phyloP scores from a whole-genome alignment of 2,797 vertebrate genomes.

The Ispidina lecontei region DNA sequence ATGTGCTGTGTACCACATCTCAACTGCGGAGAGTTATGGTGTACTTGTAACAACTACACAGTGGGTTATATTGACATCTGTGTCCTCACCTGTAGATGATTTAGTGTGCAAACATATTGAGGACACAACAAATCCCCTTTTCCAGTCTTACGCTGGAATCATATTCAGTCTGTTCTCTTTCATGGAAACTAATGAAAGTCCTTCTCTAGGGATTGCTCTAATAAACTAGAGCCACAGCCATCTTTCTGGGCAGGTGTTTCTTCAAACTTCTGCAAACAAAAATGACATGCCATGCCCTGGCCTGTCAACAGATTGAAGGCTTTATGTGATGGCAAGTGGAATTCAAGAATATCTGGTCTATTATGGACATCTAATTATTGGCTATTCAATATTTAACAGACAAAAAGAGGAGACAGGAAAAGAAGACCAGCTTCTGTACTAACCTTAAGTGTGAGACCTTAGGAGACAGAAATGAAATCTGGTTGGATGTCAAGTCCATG shows the following conservation, averaged over 20 bases:
- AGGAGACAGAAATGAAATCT: not conserved
- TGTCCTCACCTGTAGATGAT: not conserved
- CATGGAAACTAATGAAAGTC: not conserved
- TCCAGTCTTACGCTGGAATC: not conserved
- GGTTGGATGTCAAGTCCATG: not conserved
- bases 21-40: not conserved
- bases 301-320: not conserved
- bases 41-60: not conserved
- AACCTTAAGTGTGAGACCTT: not conserved
- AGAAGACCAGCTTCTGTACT: not conserved
- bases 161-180: not conserved
- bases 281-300: not conserved
- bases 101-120: not conserved
- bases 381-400: not conserved
- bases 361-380: not conserved
- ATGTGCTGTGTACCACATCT: not conserved
- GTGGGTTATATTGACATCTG: not conserved
- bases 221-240: not conserved
- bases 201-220: not conserved
- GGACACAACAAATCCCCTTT: not conserved
- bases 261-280: not conserved
- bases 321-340: not conserved
- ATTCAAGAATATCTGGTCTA: not conserved
- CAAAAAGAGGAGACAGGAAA: not conserved
- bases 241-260: not conserved